Conservation (phyloP, 2,888 invertebrate genomes). For the Patella caerulea region DNA sequence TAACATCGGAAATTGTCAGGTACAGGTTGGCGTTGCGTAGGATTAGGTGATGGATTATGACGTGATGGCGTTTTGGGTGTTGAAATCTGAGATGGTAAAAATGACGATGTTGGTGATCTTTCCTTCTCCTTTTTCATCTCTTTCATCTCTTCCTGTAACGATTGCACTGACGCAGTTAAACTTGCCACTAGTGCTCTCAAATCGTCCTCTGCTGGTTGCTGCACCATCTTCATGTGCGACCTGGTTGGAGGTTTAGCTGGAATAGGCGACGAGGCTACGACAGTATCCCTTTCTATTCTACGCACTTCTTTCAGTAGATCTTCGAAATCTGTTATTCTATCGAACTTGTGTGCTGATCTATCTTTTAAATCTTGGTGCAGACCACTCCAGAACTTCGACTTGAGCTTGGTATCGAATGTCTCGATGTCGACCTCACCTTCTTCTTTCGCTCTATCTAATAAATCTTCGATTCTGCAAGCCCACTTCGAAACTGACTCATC, state of each 20-base stretch:
- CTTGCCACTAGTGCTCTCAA: background rate
- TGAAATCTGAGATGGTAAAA: no score
- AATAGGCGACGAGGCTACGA: background rate
- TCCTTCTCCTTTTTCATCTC: background rate
- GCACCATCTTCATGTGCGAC: background rate
- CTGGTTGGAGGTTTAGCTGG: background rate
- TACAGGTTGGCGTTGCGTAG: no score
- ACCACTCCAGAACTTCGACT: background rate
- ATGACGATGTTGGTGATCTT: no score
- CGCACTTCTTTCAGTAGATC: background rate
- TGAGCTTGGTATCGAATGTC: background rate
- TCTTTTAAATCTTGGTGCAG: background rate
- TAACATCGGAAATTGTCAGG: no score
- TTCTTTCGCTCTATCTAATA: background rate
- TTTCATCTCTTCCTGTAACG: background rate
- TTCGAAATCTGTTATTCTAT: background rate
- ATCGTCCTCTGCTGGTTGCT: background rate
- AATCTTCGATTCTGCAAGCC: background rate
- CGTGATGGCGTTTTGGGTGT: no score
- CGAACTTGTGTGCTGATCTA: slow-evolving; percentile 3
- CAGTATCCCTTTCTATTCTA: background rate
- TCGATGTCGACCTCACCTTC: background rate
- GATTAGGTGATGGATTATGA: no score
- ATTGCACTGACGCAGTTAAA: background rate
- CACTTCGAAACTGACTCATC: background rate